These are phyloP conservation scores for Xiphophorus couchianus DNA, from an alignment of 2,113 vertebrate genomes.

Conservation along the genomic window DNA sequence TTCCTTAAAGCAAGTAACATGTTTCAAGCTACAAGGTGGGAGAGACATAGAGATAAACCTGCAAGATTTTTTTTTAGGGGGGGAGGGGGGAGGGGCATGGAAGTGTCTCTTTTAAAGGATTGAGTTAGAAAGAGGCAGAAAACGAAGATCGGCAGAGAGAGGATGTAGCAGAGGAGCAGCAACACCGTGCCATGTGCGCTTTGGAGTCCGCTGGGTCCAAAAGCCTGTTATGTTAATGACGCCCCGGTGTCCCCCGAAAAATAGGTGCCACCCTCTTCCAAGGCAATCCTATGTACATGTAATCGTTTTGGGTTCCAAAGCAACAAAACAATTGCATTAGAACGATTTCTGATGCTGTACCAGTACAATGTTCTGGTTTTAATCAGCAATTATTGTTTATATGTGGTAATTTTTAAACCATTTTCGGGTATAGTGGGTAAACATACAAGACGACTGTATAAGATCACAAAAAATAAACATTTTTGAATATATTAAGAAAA, in stretches of 20 bases:
- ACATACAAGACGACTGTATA: too few species aligned
- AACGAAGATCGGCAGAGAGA: constrained; percentile 31
- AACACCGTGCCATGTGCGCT: constrained; percentile 70
- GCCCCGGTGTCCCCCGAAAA: not conserved
- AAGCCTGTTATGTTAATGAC: rapidly evolving
- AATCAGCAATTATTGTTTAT: too few species aligned
- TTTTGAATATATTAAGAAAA: too few species aligned
- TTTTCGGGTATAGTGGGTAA: too few species aligned
- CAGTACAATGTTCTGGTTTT: too few species aligned
- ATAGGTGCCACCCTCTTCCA: not conserved
- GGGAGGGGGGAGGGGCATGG: not conserved
- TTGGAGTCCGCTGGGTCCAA: constrained; percentile 62
- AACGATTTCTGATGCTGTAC: too few species aligned
- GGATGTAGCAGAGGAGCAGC: constrained; percentile 38
- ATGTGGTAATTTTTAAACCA: too few species aligned
- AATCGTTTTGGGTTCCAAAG: not conserved
- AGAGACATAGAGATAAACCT: constrained; percentile 3
- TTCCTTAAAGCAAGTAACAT: constrained; percentile 27
- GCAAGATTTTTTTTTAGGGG: not conserved
- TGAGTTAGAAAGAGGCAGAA: constrained; percentile 16
- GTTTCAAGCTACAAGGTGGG: not conserved
- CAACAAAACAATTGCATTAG: too few species aligned
- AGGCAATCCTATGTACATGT: not conserved
- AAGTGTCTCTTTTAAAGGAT: constrained; percentile 1
- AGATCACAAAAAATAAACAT: not conserved